These are phyloP conservation scores for Andricus quercusramuli DNA, from an alignment of 2,888 invertebrate genomes.

Conservation along the genomic window DNA sequence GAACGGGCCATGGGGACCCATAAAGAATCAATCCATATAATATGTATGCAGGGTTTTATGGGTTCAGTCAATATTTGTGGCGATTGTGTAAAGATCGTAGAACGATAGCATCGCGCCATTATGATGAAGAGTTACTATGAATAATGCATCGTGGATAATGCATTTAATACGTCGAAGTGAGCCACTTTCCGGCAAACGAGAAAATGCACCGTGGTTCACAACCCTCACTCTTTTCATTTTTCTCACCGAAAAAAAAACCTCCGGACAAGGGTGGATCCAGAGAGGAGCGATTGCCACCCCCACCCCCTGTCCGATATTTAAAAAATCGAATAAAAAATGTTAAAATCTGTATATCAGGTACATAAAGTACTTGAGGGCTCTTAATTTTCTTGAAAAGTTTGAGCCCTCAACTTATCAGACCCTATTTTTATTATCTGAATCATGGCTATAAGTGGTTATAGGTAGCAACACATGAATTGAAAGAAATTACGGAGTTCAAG, in stretches of 20 bases:
- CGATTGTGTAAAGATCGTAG: conserved; percentile 60
- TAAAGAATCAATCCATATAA: conserved; percentile 72
- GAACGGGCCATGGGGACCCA: conserved; percentile 53
- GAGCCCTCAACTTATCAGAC: too few species aligned
- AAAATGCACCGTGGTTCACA: not conserved
- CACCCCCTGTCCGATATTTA: too few species aligned
- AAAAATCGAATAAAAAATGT: too few species aligned
- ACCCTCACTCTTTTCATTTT: not conserved
- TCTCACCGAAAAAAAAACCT: not conserved
- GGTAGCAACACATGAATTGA: too few species aligned
- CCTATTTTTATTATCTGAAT: too few species aligned
- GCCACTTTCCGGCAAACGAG: conserved; percentile 46
- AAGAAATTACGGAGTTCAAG: too few species aligned
- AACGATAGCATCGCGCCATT: conserved; percentile 54
- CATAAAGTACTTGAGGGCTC: too few species aligned
- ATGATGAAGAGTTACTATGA: conserved; percentile 60
- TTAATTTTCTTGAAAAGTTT: too few species aligned
- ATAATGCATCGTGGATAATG: conserved; percentile 65
- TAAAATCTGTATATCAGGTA: too few species aligned
- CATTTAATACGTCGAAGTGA: conserved; percentile 54
- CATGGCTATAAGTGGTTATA: too few species aligned
- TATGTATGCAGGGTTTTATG: conserved; percentile 58
- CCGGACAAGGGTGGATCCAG: not conserved
- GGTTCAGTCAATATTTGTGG: conserved; percentile 73
- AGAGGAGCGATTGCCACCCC: too few species aligned